These are phyloP conservation scores for Lates japonicus DNA, from an alignment of 2,797 vertebrate genomes.

Conservation along the genomic window DNA sequence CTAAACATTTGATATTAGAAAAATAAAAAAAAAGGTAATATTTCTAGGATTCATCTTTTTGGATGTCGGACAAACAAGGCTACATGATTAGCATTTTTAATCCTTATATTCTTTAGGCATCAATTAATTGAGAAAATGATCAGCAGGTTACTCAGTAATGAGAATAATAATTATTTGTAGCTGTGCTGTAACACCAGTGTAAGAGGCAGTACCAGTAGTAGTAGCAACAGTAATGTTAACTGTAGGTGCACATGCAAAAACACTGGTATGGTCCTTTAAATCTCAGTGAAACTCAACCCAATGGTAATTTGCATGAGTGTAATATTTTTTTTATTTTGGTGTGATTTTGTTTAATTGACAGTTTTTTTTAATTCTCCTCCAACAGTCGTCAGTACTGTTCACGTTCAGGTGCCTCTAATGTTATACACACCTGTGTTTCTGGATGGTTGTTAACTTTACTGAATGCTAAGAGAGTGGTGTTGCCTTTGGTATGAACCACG, in stretches of 20 bases:
- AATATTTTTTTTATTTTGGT: slow-evolving; percentile 3
- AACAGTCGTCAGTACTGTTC: slow-evolving; percentile 1
- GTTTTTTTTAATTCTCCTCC: background rate
- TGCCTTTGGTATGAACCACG: background rate
- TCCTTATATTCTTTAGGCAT: background rate
- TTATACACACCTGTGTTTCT: background rate
- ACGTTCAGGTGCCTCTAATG: background rate
- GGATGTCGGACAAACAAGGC: background rate
- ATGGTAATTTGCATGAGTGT: background rate
- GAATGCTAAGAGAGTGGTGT: background rate
- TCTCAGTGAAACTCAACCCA: background rate
- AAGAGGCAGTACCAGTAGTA: background rate
- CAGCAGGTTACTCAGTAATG: background rate
- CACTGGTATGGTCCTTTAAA: background rate
- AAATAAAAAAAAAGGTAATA: too few species aligned
- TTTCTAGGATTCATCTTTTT: background rate
- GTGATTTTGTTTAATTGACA: background rate
- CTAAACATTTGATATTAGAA: too few species aligned
- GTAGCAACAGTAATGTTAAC: background rate
- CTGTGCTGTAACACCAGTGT: background rate
- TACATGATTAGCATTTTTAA: background rate
- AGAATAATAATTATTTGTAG: background rate
- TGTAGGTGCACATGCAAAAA: background rate
- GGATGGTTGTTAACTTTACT: background rate
- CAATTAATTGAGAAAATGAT: background rate